A percentile compares a stretch with the other conserved stretches of the same genome.
phyloP scores from a whole-genome alignment of 2,797 vertebrate species.

The Loriculus beryllinus region DNA sequence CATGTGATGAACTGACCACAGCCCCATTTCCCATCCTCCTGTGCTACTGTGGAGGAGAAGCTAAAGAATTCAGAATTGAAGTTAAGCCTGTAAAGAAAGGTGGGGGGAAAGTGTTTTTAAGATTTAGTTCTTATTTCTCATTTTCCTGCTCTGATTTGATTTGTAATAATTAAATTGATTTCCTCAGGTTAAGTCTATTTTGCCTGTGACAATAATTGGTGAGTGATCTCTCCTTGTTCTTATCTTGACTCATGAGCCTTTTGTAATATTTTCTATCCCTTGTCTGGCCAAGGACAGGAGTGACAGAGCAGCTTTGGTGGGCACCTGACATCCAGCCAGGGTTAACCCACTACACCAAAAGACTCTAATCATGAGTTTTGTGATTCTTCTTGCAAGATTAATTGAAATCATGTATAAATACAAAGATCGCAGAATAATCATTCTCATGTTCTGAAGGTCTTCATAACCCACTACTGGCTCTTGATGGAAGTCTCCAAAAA shows the following conservation, averaged over 20 bases:
- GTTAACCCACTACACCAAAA: neutral
- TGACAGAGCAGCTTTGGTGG: neutral
- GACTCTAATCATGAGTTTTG: neutral
- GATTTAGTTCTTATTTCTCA: neutral
- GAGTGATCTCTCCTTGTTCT: neutral
- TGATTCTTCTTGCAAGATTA: neutral
- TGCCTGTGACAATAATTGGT: neutral
- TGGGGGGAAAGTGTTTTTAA: neutral
- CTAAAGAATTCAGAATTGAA: accelerated
- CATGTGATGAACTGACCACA: neutral
- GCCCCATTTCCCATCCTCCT: neutral
- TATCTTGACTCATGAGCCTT: neutral
- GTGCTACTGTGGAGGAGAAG: neutral
- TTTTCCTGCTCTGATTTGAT: neutral
- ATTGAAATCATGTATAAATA: neutral
- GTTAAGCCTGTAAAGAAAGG: neutral
- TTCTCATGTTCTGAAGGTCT: neutral
- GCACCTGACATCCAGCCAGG: neutral
- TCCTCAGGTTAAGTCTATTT: neutral
- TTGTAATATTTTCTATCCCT: neutral
- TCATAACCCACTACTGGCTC: neutral
- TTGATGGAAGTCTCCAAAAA: neutral
- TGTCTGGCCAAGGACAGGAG: neutral
- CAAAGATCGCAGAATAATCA: neutral
- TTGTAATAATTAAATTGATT: neutral